A percentile compares a stretch with the other conserved stretches of the same genome.
Conservation (phyloP, 2,797 vertebrate species). For the Fratercula arctica region DNA sequence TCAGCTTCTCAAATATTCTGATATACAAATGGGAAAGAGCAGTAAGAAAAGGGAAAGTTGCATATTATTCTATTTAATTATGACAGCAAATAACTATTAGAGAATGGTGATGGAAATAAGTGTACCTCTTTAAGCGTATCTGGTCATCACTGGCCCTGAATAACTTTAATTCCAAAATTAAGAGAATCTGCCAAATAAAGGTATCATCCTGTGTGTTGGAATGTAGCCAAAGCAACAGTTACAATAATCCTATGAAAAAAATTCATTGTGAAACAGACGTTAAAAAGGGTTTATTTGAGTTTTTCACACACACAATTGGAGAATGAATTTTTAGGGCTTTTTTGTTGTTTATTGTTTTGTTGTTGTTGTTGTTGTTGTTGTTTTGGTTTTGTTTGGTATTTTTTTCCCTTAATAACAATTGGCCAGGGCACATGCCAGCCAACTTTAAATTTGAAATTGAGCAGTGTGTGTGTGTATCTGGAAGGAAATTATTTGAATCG, state of each 20-base stretch:
- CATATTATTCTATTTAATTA: not conserved
- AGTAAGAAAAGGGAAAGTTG: not conserved
- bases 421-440: accelerated
- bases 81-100: not conserved
- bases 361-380: no score
- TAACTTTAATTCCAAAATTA: not conserved
- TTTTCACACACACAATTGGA: not conserved
- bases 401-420: not conserved
- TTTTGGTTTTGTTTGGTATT: not conserved
- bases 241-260: not conserved
- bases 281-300: accelerated
- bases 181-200: not conserved
- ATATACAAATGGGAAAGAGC: not conserved
- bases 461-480: accelerated
- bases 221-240: not conserved
- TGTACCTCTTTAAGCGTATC: not conserved
- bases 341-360: not conserved
- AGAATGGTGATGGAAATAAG: not conserved
- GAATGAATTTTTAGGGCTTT: not conserved
- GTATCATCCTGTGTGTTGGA: not conserved
- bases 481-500: accelerated
- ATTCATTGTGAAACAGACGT: not conserved
- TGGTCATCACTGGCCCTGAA: not conserved
- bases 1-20: not conserved
- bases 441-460: not conserved